Conservation (phyloP, 2,113 vertebrate species). For the Callospermophilus lateralis region DNA sequence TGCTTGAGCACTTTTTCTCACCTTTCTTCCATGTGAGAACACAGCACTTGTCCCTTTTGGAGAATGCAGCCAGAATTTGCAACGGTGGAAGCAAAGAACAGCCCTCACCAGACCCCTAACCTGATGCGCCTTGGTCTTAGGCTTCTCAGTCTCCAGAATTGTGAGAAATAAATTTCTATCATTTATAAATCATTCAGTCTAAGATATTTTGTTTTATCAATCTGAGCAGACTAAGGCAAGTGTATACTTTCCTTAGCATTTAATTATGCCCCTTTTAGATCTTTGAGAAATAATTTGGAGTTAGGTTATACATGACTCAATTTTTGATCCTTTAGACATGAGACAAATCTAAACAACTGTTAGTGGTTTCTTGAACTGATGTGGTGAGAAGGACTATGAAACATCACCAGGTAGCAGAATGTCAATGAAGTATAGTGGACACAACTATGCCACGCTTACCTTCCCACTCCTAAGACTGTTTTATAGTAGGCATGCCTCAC, state of each 20-base stretch:
- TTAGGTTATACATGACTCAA: not conserved
- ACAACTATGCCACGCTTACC: no score
- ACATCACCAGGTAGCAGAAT: not conserved
- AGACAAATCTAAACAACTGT: not conserved
- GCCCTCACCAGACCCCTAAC: not conserved
- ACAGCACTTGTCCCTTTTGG: fast-evolving
- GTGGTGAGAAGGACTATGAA: not conserved
- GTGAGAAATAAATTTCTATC: not conserved
- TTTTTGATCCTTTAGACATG: not conserved
- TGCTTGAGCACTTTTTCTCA: not conserved
- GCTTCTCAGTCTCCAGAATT: not conserved
- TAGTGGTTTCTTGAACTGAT: not conserved
- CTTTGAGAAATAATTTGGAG: not conserved
- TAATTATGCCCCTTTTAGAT: not conserved
- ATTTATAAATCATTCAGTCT: not conserved
- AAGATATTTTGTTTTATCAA: not conserved
- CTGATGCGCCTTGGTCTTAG: not conserved
- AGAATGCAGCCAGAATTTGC: not conserved
- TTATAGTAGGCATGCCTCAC: not conserved
- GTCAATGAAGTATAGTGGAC: fast-evolving
- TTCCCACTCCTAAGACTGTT: not conserved
- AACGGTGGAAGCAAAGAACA: no score
- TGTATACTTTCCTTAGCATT: not conserved
- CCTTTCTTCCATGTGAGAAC: no score
- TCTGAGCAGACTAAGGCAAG: not conserved